phyloP scores from a whole-genome alignment of 2,797 vertebrate genomes.

The Propithecus perrieri region DNA sequence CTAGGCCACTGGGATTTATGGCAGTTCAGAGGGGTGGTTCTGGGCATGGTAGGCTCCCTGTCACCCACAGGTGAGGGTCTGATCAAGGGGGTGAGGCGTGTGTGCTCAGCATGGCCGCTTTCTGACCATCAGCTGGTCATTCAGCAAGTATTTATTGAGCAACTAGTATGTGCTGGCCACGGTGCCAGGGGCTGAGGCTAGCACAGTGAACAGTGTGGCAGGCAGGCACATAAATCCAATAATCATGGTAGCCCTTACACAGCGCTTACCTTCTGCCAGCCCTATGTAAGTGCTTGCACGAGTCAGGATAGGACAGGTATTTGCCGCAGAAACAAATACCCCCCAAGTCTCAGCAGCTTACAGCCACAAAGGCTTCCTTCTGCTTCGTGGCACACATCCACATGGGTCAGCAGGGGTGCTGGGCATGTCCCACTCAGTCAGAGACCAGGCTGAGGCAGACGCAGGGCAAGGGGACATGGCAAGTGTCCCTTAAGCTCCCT shows the following conservation, averaged over 20 bases:
- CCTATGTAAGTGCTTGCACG: background rate
- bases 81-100: background rate
- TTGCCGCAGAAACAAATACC: background rate
- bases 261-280: too few species aligned
- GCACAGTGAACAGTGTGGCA: background rate
- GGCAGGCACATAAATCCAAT: background rate
- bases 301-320: background rate
- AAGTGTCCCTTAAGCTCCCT: background rate
- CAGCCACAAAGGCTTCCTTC: background rate
- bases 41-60: background rate
- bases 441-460: background rate
- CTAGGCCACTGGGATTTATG: slow-evolving; percentile 64
- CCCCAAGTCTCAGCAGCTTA: background rate
- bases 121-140: background rate
- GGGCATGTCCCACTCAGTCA: background rate
- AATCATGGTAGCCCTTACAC: too few species aligned
- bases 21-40: background rate
- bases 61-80: background rate
- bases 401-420: background rate
- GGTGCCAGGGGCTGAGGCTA: background rate
- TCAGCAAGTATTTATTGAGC: slow-evolving; percentile 18
- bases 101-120: background rate
- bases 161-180: background rate
- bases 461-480: background rate
- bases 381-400: background rate